Evolutionary conservation across 2,113 vertebrate species (phyloP).

Genomic region (Sprattus sprattus): DNA sequence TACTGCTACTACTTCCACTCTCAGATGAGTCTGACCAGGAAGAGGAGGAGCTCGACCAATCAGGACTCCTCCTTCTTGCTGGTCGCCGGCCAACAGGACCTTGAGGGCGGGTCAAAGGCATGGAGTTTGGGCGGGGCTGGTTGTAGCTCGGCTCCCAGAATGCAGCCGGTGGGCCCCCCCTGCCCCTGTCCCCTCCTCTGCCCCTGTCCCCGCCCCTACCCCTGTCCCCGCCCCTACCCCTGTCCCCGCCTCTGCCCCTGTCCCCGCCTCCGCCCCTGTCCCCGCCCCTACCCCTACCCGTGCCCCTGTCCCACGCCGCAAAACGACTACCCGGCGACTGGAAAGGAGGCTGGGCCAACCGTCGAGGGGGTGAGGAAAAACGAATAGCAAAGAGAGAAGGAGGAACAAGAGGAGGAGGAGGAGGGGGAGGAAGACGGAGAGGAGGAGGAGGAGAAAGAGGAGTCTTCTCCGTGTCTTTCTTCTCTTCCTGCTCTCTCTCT

Average conservation of each 20-base stretch:
- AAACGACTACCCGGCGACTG: constrained; percentile 16
- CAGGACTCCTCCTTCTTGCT: constrained; percentile 45
- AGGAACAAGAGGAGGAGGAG: constrained; percentile 27
- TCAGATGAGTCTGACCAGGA: constrained; percentile 57
- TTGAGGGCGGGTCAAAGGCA: constrained; percentile 17
- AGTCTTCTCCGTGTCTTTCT: constrained; percentile 34
- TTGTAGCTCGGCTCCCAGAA: constrained; percentile 35
- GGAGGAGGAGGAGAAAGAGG: constrained; percentile 35
- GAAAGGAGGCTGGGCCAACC: constrained; percentile 46
- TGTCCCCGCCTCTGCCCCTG: background rate
- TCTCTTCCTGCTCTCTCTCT: constrained; percentile 42
- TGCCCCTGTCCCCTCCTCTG: background rate
- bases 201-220: no score
- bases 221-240: background rate
- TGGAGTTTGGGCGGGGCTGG: constrained; percentile 15
- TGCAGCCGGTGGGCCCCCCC: constrained; percentile 1
- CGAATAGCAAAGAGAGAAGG: constrained; percentile 6
- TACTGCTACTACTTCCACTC: constrained; percentile 48
- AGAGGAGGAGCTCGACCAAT: constrained; percentile 51
- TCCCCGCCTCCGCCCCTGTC: no score
- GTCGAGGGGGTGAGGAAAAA: constrained; percentile 12
- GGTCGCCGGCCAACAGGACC: constrained; percentile 21
- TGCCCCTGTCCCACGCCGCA: constrained; percentile 6
- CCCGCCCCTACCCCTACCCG: no score
- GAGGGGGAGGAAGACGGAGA: constrained; percentile 30